A percentile compares a stretch with the other conserved stretches of the same genome.
These are phyloP conservation scores for Zaprionus tsacasi DNA, from an alignment of 1,140 invertebrate species.

Conservation along the genomic window DNA sequence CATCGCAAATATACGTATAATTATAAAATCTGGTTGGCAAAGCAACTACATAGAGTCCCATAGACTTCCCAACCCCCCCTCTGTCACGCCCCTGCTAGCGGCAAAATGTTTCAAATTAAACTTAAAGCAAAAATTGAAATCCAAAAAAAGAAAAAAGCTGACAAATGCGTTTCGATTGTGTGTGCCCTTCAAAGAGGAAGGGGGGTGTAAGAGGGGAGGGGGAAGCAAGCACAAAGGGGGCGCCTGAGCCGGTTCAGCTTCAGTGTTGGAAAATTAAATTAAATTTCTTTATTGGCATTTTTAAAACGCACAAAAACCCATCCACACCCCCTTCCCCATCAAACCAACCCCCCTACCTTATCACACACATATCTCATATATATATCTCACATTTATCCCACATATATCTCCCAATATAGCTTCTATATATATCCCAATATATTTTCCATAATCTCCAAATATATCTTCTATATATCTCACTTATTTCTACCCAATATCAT, in stretches of 20 bases:
- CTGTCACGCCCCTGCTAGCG: slow-evolving; percentile 5
- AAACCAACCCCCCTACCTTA: no score
- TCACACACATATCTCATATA: no score
- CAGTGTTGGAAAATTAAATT: slow-evolving; percentile 75
- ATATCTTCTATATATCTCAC: no score
- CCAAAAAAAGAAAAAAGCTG: slow-evolving; percentile 56
- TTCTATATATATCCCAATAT: no score
- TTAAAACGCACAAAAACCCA: not conserved
- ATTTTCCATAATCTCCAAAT: no score
- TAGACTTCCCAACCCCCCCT: no score
- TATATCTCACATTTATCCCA: no score
- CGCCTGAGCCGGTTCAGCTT: slow-evolving; percentile 21
- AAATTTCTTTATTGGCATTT: slow-evolving; percentile 77
- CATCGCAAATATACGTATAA: not conserved
- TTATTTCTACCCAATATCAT: no score
- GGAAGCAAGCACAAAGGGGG: not conserved
- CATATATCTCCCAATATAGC: no score
- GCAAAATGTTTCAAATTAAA: slow-evolving; percentile 58
- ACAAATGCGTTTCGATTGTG: slow-evolving; percentile 73
- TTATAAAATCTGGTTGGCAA: not conserved
- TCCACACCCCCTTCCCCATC: not conserved
- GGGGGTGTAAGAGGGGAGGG: not conserved
- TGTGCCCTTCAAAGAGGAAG: not conserved
- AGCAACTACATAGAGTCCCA: not conserved
- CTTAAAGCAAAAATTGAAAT: slow-evolving; percentile 72